Percentiles rank a stretch among this genome's conserved stretches.
Evolutionary conservation across 2,797 vertebrate species (phyloP).

Genomic region (Moxostoma hubbsi): DNA sequence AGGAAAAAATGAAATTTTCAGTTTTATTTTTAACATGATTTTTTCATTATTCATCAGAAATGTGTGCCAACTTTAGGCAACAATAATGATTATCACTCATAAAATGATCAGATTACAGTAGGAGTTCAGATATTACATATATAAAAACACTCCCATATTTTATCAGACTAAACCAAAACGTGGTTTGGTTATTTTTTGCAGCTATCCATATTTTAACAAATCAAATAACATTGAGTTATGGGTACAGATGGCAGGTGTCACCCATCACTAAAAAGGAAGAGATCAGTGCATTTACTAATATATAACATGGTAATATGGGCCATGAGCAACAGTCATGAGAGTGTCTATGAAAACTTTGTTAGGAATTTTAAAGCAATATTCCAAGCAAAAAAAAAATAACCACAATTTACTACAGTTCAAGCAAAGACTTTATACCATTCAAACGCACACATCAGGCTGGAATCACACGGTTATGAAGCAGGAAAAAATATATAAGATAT

Average conservation of each 20-base stretch:
- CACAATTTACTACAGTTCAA: neutral
- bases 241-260: neutral
- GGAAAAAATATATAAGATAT: neutral
- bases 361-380: constrained; percentile 10
- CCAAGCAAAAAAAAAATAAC: constrained; percentile 14
- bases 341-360: constrained; percentile 21
- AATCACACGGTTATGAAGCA: neutral
- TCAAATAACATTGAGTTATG: too few species aligned
- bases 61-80: too few species aligned
- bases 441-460: neutral
- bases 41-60: too few species aligned
- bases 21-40: too few species aligned
- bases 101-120: too few species aligned
- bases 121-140: too few species aligned
- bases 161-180: too few species aligned
- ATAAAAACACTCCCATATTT: too few species aligned
- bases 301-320: neutral
- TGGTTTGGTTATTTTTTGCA: neutral
- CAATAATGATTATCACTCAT: too few species aligned
- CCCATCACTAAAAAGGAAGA: neutral
- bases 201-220: neutral
- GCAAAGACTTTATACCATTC: constrained; percentile 22
- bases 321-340: neutral
- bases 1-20: too few species aligned
- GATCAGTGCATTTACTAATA: neutral